Conservation (phyloP, 2,113 vertebrate genomes). For the Pterocles gutturalis region DNA sequence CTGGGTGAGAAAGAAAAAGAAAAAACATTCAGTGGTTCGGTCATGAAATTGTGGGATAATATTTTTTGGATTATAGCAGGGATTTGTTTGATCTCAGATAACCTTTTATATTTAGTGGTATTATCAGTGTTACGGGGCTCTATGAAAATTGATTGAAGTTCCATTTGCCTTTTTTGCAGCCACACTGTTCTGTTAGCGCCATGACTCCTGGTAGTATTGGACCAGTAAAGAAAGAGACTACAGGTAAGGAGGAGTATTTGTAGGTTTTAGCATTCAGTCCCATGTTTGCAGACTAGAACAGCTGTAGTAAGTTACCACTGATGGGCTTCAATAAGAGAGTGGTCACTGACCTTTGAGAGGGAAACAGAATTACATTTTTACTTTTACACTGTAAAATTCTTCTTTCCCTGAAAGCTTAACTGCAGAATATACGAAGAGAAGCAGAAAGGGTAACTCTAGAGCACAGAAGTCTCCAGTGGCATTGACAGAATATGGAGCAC, state of each 20-base stretch:
- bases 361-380: background rate
- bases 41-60: background rate
- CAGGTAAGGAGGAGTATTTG: constrained; percentile 63
- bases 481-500: background rate
- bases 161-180: constrained; percentile 16
- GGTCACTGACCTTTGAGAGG: background rate
- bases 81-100: background rate
- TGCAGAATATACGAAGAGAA: background rate
- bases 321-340: background rate
- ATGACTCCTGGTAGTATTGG: constrained; percentile 84
- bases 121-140: background rate
- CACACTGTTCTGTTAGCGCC: background rate
- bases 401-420: background rate
- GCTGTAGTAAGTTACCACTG: background rate
- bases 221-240: constrained; percentile 12
- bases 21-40: background rate
- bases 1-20: background rate
- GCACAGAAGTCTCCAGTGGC: background rate
- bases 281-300: background rate
- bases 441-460: background rate
- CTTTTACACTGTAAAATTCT: background rate
- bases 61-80: background rate
- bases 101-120: background rate
- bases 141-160: background rate
- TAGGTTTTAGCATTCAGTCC: background rate